Percentiles rank a stretch among this genome's conserved stretches.
Conservation (phyloP, 2,113 vertebrate species). For the Cyphomyrus discorhynchus region DNA sequence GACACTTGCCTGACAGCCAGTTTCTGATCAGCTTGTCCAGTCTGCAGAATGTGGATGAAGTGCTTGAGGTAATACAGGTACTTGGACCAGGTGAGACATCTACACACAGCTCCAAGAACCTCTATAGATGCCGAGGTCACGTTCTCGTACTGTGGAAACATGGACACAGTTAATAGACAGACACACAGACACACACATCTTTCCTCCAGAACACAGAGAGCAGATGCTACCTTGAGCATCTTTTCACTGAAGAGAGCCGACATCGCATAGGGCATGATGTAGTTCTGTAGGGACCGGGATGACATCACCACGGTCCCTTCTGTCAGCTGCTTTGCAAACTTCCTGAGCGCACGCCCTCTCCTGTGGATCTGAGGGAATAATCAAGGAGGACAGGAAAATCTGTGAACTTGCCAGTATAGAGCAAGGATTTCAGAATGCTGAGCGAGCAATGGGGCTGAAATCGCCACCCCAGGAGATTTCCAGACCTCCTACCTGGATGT, state of each 20-base stretch:
- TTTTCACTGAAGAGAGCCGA: constrained; percentile 78
- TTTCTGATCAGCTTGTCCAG: constrained; percentile 73
- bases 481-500: constrained; percentile 78
- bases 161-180: background rate
- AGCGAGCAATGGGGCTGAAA: background rate
- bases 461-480: background rate
- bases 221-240: constrained; percentile 78
- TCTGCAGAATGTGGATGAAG: constrained; percentile 83
- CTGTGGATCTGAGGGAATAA: constrained; percentile 73
- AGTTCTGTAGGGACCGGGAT: constrained; percentile 83
- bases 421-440: background rate
- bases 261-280: constrained; percentile 91
- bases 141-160: constrained; percentile 73
- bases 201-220: background rate
- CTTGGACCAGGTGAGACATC: constrained; percentile 80
- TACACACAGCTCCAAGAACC: constrained; percentile 80
- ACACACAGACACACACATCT: background rate
- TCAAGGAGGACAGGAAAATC: background rate
- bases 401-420: background rate
- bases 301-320: constrained; percentile 72
- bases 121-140: constrained; percentile 82
- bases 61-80: constrained; percentile 87
- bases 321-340: constrained; percentile 79
- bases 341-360: constrained; percentile 82
- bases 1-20: constrained; percentile 75